Conservation (phyloP, 2,113 vertebrate species). For the Stegastes partitus region DNA sequence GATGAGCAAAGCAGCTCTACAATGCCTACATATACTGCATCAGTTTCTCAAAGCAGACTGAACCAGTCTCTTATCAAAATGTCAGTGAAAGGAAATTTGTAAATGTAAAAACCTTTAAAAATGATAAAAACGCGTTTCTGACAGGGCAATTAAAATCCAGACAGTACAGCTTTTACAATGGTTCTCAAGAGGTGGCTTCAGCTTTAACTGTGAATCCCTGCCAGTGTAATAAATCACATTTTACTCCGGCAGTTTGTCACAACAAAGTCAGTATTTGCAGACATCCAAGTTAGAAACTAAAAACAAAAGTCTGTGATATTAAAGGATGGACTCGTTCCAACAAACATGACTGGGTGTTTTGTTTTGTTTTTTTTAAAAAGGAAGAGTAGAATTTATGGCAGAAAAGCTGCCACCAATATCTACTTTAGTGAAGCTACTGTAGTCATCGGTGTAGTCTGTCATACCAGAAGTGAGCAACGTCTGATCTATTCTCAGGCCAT, state of each 20-base stretch:
- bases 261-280: neutral
- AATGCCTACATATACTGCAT: neutral
- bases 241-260: neutral
- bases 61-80: conserved; percentile 1
- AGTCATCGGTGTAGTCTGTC: neutral
- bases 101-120: conserved; percentile 9
- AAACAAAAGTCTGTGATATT: neutral
- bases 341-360: neutral
- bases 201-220: neutral
- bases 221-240: neutral
- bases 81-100: conserved; percentile 2
- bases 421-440: neutral
- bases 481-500: neutral
- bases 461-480: conserved; percentile 2
- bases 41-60: conserved; percentile 1
- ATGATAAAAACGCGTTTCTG: neutral
- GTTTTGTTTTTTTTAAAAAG: neutral
- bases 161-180: too few relatives aligned
- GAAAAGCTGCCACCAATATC: neutral
- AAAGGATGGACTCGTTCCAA: conserved; percentile 2
- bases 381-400: neutral
- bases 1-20: conserved; percentile 13
- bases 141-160: neutral
- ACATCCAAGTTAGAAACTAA: neutral
- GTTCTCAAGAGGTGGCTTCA: neutral